A percentile compares a stretch with the other conserved stretches of the same genome.
Evolutionary conservation across 2,797 vertebrate species (phyloP).

Genomic region (Melanotaenia boesemani): DNA sequence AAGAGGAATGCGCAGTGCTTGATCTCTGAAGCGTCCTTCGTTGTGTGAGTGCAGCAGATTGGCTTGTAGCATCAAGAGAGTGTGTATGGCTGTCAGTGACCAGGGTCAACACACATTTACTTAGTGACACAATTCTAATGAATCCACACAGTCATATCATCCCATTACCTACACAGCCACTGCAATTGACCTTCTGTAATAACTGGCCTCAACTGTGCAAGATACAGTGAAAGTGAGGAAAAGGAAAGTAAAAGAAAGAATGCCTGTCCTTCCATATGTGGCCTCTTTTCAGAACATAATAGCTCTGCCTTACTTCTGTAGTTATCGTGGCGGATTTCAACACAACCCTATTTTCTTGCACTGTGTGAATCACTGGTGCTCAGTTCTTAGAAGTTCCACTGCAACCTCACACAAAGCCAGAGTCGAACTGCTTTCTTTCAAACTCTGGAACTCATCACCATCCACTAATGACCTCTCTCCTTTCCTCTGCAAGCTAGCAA

Average conservation of each 20-base stretch:
- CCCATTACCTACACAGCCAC: constrained; percentile 64
- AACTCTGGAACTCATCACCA: constrained; percentile 65
- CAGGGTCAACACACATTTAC: constrained; percentile 88
- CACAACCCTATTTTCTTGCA: constrained; percentile 8
- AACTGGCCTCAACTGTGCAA: constrained; percentile 5
- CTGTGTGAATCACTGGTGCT: constrained; percentile 7
- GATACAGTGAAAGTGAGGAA: not conserved
- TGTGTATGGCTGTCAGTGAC: constrained; percentile 53
- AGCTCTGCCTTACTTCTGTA: constrained; percentile 28
- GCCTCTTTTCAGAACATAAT: constrained; percentile 54
- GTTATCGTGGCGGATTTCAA: constrained; percentile 11
- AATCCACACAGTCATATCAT: constrained; percentile 86
- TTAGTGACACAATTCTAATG: constrained; percentile 89
- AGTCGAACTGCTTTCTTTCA: constrained; percentile 34
- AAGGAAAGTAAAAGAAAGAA: not conserved
- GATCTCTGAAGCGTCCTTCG: constrained; percentile 39
- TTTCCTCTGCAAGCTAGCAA: constrained; percentile 67
- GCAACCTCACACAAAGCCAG: constrained; percentile 49
- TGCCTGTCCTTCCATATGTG: not conserved
- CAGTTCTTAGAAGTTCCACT: constrained; percentile 15
- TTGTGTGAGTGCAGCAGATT: constrained; percentile 44
- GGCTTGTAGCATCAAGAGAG: constrained; percentile 42
- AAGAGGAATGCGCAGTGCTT: constrained; percentile 47
- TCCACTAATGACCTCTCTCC: constrained; percentile 70
- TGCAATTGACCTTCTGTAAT: constrained; percentile 30